Conservation (phyloP, 2,888 invertebrate genomes). For the Vanessa cardui region DNA sequence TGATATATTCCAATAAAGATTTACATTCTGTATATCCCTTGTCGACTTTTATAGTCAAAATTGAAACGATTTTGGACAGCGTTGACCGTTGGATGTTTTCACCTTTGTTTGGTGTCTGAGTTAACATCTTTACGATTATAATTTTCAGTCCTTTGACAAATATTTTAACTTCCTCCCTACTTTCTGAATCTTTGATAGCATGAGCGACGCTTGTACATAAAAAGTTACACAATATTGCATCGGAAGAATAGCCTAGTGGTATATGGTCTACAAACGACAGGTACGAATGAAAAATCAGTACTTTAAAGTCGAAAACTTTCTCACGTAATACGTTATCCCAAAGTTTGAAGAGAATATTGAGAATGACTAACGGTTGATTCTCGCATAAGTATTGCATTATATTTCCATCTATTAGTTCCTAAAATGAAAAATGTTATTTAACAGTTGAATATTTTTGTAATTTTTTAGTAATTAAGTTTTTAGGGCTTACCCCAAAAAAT, state of each 20-base stretch:
- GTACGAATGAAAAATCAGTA: conserved; percentile 82
- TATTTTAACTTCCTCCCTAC: conserved; percentile 54
- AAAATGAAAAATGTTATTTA: conserved; percentile 28
- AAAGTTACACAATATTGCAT: conserved; percentile 82
- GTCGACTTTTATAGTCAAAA: conserved; percentile 73
- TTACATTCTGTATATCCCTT: conserved; percentile 59
- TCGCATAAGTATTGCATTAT: conserved; percentile 68
- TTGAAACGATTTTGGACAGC: conserved; percentile 78
- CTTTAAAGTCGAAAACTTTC: conserved; percentile 75
- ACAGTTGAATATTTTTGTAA: not conserved
- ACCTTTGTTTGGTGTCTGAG: conserved; percentile 55
- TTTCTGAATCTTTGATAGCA: conserved; percentile 68
- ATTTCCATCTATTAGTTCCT: conserved; percentile 63
- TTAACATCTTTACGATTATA: conserved; percentile 62
- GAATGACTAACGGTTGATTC: conserved; percentile 75
- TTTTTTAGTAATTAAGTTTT: not conserved
- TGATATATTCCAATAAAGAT: conserved; percentile 76
- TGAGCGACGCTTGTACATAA: conserved; percentile 79
- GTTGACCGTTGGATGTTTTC: conserved; percentile 73
- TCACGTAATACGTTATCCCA: conserved; percentile 74
- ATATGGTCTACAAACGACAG: conserved; percentile 75
- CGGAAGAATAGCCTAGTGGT: conserved; percentile 67
- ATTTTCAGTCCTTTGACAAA: conserved; percentile 68
- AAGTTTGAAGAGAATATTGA: conserved; percentile 78
- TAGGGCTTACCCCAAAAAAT: conserved; percentile 70